A percentile compares a stretch with the other conserved stretches of the same genome.
phyloP scores from a whole-genome alignment of 2,888 invertebrate genomes.

The Fissipunctia ypsillon region DNA sequence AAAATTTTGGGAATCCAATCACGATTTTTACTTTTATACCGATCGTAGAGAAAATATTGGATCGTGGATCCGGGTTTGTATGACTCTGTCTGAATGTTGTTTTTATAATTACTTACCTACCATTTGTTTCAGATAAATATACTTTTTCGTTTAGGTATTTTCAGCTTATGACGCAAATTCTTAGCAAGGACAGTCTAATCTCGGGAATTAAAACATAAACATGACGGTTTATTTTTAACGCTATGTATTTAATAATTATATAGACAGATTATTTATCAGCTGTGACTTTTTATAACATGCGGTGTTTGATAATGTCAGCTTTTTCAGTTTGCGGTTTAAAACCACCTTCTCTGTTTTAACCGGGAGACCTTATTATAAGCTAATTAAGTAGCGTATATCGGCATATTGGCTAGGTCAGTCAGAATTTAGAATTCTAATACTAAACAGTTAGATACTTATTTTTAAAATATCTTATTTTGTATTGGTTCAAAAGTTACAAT shows the following conservation, averaged over 20 bases:
- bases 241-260: constrained; percentile 15
- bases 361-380: no score
- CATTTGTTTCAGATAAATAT: constrained; percentile 22
- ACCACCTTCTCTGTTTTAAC: neutral
- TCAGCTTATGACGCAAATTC: constrained; percentile 26
- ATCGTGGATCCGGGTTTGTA: constrained; percentile 18
- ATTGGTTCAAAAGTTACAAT: constrained; percentile 3
- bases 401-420: neutral
- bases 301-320: neutral
- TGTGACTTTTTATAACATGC: constrained; percentile 7
- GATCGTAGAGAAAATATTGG: constrained; percentile 57
- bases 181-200: constrained; percentile 29
- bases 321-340: neutral
- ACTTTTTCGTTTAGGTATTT: constrained; percentile 16
- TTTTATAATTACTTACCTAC: constrained; percentile 5
- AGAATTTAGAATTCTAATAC: neutral
- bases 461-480: constrained; percentile 17
- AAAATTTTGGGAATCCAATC: constrained; percentile 67
- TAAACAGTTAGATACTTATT: neutral
- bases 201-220: constrained; percentile 28
- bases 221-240: constrained; percentile 22
- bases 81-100: constrained; percentile 9
- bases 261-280: constrained; percentile 1
- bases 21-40: constrained; percentile 64
- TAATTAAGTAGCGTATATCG: neutral